Base-by-base conservation (phyloP, 2,797 vertebrate genomes). In the Salmo trutta region DNA sequence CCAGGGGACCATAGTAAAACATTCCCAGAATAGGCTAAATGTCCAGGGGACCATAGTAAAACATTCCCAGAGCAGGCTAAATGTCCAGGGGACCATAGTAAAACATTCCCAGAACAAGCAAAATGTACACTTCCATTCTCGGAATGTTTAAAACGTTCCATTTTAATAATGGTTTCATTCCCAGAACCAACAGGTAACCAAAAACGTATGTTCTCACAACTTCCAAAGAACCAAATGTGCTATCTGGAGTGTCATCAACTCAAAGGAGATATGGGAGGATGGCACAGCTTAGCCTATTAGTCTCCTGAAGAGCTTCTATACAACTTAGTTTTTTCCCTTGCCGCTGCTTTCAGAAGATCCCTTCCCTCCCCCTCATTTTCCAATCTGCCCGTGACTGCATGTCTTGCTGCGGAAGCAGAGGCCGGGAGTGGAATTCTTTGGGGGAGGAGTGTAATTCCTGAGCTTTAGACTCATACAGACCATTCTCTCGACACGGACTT, bases 361-460 rank as follows among this genome's bases (percentile, higher is more conserved):
- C 19, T n/a, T 17, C 4, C 54, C 19, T 62, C 56, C 56, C 56
- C 56, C 56, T 21, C 56, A 21, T n/a, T 62, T 59, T 62, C n/a
- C 56, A 62, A 62, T 21, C 70, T 69, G 74, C 41, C 53, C 52
- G 70, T 73, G 41, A 74, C 72, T 36, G 59, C 67, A 67, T 62
- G 8, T 70, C 59, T 31, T 59, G 29, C 69, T 10, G 19, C 36
- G 52, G 75, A 54, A 72, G 75, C 29, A 15, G 29, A 67, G 65
- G 76, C 74, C 16, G 59, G 54, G 81, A 71, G 65, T 31, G n/a
- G 14, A 24, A 68, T 77, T 82, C 86, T 82, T 84, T 29, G 54
- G 81, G 83, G 84, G 56, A 62, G 56, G 56, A 62, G 56, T n/a
- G 56, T 21, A n/a, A 62, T 62, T 62, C 56, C 56, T 12, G 56